Evolutionary conservation across 1,140 invertebrate species (phyloP), one percentile per base, ranked within the genome.

Genomic region (Pissodes strobi): DNA sequence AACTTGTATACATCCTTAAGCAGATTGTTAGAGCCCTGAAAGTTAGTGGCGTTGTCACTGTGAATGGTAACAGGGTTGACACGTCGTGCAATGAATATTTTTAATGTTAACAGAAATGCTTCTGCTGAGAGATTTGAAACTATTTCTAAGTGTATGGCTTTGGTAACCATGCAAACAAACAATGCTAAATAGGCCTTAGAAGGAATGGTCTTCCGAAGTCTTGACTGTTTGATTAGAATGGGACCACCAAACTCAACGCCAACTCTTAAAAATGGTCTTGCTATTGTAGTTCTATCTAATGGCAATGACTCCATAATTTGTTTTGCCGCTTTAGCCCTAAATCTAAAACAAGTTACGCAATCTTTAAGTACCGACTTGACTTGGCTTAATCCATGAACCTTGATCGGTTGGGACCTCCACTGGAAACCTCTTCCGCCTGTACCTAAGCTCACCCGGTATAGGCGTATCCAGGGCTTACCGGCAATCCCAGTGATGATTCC

Each of bases 241-340:
- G 73, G 74, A 6, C 73, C 73, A 1, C 66, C 71, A 37, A 70
- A 75, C 37, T 76, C 74, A 0, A 73, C 67, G 2, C 73, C 71
- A 17, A 41, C 61, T 0, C 51, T 51, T 2, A 63, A 30, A 49
- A 75, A 75, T 10, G 73, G 70, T 37, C 59, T 52, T 12, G 62
- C 49, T n/a, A 25, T 30, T 12, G 21, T 34, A 1, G 69, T 27
- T 15, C 69, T 34, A 17, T 51, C 30, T 30, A 37, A 10, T 5
- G 69, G 69, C 39, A 69, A 21, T 9, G 23, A 45, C 2, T 48
- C 49, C 22, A 52, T 52, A 30, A 52, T 1, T 34, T 48, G 45
- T 48, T 48, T 4, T 8, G 15, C 8, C 4, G 8, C 15, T 8
- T 10, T 1, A 8, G 51, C 25, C 2, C 37, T 38, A 38, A 34